Evolutionary conservation across 2,888 invertebrate genomes (phyloP).

Genomic region (Tuta absoluta): DNA sequence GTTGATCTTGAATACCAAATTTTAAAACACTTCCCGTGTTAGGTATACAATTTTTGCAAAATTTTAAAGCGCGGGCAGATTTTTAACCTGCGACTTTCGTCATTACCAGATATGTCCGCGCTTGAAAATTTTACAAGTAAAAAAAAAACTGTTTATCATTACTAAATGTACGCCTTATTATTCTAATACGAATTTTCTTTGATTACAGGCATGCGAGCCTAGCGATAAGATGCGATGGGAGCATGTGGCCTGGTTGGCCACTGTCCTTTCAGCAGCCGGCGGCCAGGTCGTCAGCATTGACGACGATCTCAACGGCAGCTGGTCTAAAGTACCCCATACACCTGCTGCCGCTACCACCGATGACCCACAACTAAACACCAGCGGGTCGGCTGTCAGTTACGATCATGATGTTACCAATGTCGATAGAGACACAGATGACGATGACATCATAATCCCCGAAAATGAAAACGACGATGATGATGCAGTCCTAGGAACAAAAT

Average conservation of each 20-base stretch:
- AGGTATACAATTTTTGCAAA: too few relatives aligned
- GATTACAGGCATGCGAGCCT: background rate
- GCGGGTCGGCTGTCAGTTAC: background rate
- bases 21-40: too few relatives aligned
- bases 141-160: too few relatives aligned
- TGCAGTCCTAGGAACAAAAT: background rate
- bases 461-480: background rate
- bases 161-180: too few relatives aligned
- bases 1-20: too few relatives aligned
- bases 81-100: too few relatives aligned
- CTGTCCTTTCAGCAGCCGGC: background rate
- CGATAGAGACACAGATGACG: background rate
- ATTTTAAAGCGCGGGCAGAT: too few relatives aligned
- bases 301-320: background rate
- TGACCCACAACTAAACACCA: background rate
- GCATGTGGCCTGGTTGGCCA: background rate
- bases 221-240: conserved; percentile 13
- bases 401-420: background rate
- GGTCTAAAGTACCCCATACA: background rate
- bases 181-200: background rate
- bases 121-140: too few relatives aligned
- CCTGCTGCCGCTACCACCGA: background rate
- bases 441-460: background rate
- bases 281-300: background rate
- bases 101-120: too few relatives aligned